A percentile compares a stretch with the other conserved stretches of the same genome.
phyloP scores from a whole-genome alignment of 2,888 invertebrate genomes.

The Acrobasis repandana region DNA sequence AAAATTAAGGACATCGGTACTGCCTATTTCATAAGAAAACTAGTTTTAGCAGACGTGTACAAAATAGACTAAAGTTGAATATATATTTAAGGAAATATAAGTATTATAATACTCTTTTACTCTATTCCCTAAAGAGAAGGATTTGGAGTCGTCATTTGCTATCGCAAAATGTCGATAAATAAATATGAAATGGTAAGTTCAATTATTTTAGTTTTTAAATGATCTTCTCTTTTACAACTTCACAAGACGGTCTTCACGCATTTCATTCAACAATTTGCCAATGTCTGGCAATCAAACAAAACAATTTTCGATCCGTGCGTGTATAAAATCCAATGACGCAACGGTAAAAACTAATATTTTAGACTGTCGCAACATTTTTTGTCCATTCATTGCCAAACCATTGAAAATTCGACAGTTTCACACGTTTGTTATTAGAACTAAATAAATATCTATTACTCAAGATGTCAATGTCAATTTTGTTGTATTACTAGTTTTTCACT shows the following conservation, averaged over 20 bases:
- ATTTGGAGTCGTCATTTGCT: no score
- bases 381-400: slow-evolving; percentile 30
- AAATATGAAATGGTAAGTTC: no score
- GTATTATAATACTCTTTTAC: no score
- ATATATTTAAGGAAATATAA: no score
- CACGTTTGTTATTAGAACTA: slow-evolving; percentile 10
- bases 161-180: no score
- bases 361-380: slow-evolving; percentile 34
- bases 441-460: slow-evolving; percentile 3
- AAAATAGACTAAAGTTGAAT: no score
- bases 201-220: no score
- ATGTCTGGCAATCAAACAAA: slow-evolving; percentile 41
- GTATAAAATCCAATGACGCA: slow-evolving; percentile 49
- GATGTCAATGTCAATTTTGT: slow-evolving; percentile 3
- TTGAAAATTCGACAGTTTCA: slow-evolving; percentile 36
- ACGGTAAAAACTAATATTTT: slow-evolving; percentile 29
- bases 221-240: not conserved
- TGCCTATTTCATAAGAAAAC: no score
- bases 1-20: no score
- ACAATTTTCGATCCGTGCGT: slow-evolving; percentile 50
- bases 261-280: slow-evolving; percentile 12
- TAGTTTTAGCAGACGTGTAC: no score
- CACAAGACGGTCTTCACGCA: not conserved
- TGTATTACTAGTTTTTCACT: not conserved
- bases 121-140: no score